Evolutionary conservation across 2,113 vertebrate species (phyloP).

Genomic region (Tretioscincus oriximinensis): DNA sequence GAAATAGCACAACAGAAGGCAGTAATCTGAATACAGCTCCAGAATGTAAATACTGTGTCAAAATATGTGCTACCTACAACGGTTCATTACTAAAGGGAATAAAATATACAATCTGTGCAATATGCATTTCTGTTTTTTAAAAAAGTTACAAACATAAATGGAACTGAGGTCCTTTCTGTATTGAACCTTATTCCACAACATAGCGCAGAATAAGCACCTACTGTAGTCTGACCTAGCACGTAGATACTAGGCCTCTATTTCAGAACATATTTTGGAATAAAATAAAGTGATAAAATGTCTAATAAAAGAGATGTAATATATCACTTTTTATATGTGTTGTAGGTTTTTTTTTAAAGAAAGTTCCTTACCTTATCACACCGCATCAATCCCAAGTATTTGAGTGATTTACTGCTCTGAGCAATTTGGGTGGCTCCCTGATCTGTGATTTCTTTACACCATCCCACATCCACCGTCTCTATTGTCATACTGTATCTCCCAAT

Average conservation of each 20-base stretch:
- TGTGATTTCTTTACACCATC: constrained; percentile 98
- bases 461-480: constrained; percentile 96
- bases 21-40: too few species aligned
- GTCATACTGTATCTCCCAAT: constrained; percentile 95
- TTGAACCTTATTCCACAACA: too few species aligned
- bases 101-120: neutral
- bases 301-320: neutral
- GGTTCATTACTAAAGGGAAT: constrained; percentile 1
- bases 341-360: neutral
- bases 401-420: constrained; percentile 94
- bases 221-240: too few species aligned
- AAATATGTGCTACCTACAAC: neutral
- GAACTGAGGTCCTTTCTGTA: too few species aligned
- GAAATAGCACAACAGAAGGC: too few species aligned
- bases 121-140: neutral
- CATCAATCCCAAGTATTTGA: constrained; percentile 96
- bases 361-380: constrained; percentile 95
- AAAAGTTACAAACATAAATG: constrained; percentile 2
- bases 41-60: constrained; percentile 2
- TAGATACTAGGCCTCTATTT: too few species aligned
- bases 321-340: neutral
- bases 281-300: too few species aligned
- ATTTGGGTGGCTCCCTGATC: constrained; percentile 96
- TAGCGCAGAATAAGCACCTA: neutral
- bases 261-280: too few species aligned